Base-by-base conservation (phyloP, 2,113 vertebrate species). In the Brachyistius frenatus region DNA sequence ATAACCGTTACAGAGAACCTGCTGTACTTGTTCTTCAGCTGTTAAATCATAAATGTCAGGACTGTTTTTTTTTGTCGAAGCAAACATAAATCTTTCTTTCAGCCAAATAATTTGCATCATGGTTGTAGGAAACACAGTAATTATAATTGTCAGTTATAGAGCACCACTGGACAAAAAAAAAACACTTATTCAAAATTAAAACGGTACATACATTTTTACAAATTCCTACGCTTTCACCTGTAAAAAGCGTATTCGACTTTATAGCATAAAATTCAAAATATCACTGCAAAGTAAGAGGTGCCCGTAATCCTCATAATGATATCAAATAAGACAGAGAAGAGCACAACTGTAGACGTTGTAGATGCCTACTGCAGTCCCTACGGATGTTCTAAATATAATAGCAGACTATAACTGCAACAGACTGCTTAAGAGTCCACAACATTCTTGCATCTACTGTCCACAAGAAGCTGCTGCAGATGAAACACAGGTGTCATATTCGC, bases 1-100 rank as follows among this genome's bases (percentile, higher is more conserved):
- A 56, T 70, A 84, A 83, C 49, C 0, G 58, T 78, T 80, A 77
- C 37, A 67, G 3, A 58, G 9, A 90, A 85, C 85, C 73, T 85
- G 89, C 78, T 79, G 23, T 82, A 84, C 86, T 75, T 37, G 87
- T 82, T 79, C 8, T 13, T 49, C 75, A 39, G 36, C 66, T 32
- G 36, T 74, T 65, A 55, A 16, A 30, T 62, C 3, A 33, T 65
- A 9, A n/a, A 16, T 76, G 16, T 41, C 33, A 75, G 50, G 64
- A 52, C 33, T 46, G 35, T 13, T 55, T 77, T 55, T 77, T 55
- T 13, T 39, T 60, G 32, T 62, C 55, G 50, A 16, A 63, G 53
- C 31, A 49, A n/a, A 9, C 71, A 54, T 41, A 35, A 37, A 41
- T 52, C 1, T 36, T 60, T 23, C 44, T 8, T 36, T 13, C n/a